A percentile compares a stretch with the other conserved stretches of the same genome.
These are phyloP conservation scores for Polydrusus tereticollis DNA, from an alignment of 2,888 invertebrate genomes.

Conservation along the genomic window DNA sequence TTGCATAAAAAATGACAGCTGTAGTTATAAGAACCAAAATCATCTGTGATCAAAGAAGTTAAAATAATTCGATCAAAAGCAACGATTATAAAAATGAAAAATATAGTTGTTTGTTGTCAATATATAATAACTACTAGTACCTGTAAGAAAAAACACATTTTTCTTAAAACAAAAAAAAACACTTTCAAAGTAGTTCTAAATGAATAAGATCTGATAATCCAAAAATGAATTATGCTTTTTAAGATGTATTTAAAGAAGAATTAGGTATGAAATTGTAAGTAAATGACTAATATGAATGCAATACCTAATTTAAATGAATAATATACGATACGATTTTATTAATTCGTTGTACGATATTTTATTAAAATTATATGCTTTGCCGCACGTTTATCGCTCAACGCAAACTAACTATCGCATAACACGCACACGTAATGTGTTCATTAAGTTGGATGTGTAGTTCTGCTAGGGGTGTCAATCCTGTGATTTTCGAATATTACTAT, in stretches of 20 bases:
- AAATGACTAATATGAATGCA: not conserved
- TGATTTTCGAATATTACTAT: too few species aligned
- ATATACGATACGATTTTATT: constrained; percentile 3
- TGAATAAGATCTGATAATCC: constrained; percentile 18
- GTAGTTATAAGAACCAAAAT: constrained; percentile 46
- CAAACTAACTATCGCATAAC: too few species aligned
- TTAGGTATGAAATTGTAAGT: constrained; percentile 34
- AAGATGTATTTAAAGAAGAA: constrained; percentile 22
- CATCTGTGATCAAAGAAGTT: constrained; percentile 47
- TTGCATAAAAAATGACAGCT: constrained; percentile 36
- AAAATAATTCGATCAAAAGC: constrained; percentile 46
- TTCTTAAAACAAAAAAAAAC: too few species aligned
- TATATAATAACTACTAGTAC: constrained; percentile 46
- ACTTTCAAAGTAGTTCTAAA: constrained; percentile 33
- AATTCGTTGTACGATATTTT: constrained; percentile 9
- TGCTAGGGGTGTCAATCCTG: too few species aligned
- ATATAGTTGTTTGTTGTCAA: constrained; percentile 42
- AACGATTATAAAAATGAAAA: constrained; percentile 43
- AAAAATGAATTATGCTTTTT: constrained; percentile 16
- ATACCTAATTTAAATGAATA: constrained; percentile 20
- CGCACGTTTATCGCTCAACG: not conserved
- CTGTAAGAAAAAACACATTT: constrained; percentile 44
- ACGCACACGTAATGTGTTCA: too few species aligned
- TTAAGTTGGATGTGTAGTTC: too few species aligned
- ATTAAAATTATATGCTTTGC: not conserved